Evolutionary conservation across 2,113 vertebrate species (phyloP).

Genomic region (Passer domesticus): DNA sequence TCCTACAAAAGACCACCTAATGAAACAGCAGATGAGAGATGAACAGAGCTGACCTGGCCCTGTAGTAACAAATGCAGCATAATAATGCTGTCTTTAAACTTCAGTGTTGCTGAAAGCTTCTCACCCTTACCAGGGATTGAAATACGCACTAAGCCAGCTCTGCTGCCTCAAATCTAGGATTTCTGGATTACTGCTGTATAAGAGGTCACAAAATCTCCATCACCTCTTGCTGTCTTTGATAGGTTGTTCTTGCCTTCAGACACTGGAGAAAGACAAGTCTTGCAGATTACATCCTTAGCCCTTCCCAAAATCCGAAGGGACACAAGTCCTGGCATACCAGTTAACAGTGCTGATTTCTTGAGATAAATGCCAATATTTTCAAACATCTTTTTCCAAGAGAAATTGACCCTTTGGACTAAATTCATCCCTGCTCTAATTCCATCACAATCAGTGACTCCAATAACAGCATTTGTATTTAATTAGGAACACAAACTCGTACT

Average conservation of each 20-base stretch:
- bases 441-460: not conserved
- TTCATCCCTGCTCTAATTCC: not conserved
- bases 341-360: not conserved
- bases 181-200: not conserved
- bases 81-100: slow-evolving; percentile 15
- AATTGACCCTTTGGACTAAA: not conserved
- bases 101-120: not conserved
- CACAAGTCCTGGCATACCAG: not conserved
- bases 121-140: not conserved
- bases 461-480: slow-evolving; percentile 14
- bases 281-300: not conserved
- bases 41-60: slow-evolving; percentile 13
- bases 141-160: not conserved
- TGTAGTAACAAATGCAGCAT: not conserved
- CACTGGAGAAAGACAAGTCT: not conserved
- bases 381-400: not conserved
- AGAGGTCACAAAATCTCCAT: not conserved
- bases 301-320: not conserved
- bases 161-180: not conserved
- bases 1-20: slow-evolving; percentile 5
- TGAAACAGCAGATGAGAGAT: slow-evolving; percentile 36
- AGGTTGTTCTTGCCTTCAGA: not conserved
- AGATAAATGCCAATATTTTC: not conserved
- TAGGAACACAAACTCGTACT: not conserved
- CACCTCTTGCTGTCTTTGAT: not conserved